A percentile compares a stretch with the other conserved stretches of the same genome.
These are phyloP conservation scores for Diachasma alloeum DNA, from an alignment of 1,140 invertebrate genomes.

Conservation along the genomic window DNA sequence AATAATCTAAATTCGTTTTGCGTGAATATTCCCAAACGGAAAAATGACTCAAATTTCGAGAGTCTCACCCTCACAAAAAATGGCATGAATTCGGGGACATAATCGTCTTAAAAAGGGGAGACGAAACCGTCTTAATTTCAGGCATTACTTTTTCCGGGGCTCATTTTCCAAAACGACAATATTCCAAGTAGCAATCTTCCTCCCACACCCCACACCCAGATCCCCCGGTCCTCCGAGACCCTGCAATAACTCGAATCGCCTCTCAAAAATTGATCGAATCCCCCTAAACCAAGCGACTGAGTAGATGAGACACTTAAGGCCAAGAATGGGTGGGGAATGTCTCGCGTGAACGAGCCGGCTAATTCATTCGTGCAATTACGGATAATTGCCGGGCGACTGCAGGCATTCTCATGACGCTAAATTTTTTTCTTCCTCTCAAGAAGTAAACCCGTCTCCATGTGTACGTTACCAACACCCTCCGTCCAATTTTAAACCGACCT, in stretches of 20 bases:
- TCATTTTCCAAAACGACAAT: no score
- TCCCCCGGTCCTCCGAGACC: neutral
- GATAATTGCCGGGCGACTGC: conserved; percentile 37
- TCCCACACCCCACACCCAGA: neutral
- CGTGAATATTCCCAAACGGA: no score
- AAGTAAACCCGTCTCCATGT: neutral
- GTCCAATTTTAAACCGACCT: neutral
- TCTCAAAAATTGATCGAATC: neutral
- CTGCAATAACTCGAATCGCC: neutral
- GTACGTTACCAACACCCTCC: neutral
- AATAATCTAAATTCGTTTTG: no score
- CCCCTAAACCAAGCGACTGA: neutral
- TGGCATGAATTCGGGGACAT: no score
- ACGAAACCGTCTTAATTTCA: no score
- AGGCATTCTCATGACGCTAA: neutral
- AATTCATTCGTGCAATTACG: conserved; percentile 41
- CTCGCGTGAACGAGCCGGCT: conserved; percentile 27
- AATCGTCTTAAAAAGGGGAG: no score
- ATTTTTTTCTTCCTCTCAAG: neutral
- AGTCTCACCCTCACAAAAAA: no score
- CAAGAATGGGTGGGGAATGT: conserved; percentile 7
- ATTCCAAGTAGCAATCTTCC: no score
- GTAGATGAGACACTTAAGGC: neutral
- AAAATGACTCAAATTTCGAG: no score
- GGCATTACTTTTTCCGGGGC: no score